These are phyloP conservation scores for Minunthozetes semirufus DNA, from an alignment of 2,888 invertebrate genomes.

Conservation along the genomic window DNA sequence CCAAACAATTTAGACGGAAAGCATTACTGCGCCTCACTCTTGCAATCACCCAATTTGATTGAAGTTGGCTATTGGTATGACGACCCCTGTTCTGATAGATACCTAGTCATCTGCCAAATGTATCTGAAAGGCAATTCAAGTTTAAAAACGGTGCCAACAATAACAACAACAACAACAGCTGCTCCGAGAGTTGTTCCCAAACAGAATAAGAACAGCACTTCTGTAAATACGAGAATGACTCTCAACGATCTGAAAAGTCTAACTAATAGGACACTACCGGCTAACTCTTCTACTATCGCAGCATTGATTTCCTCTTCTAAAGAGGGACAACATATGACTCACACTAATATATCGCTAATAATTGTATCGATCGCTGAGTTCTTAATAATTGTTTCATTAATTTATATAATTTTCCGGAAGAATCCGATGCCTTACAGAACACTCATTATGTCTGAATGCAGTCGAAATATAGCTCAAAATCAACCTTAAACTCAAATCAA, in stretches of 20 bases:
- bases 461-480: background rate
- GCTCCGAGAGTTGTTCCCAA: background rate
- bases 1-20: constrained; percentile 28
- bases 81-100: constrained; percentile 23
- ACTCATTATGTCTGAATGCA: constrained; percentile 19
- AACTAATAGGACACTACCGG: background rate
- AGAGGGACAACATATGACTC: background rate
- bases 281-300: background rate
- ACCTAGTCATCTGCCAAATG: background rate
- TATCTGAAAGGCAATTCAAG: background rate
- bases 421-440: constrained; percentile 12
- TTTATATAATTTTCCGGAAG: background rate
- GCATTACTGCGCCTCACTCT: constrained; percentile 21
- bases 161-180: background rate
- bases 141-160: too few species aligned
- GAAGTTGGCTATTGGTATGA: constrained; percentile 18
- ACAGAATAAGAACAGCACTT: background rate
- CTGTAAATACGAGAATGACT: background rate
- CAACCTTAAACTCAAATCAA: background rate
- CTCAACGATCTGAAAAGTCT: background rate
- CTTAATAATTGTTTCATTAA: background rate
- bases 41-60: background rate
- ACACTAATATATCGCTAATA: background rate
- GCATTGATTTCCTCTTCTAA: background rate
- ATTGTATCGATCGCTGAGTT: background rate